These are phyloP conservation scores for Trematomus loennbergii DNA, from an alignment of 2,113 vertebrate species.

Conservation along the genomic window DNA sequence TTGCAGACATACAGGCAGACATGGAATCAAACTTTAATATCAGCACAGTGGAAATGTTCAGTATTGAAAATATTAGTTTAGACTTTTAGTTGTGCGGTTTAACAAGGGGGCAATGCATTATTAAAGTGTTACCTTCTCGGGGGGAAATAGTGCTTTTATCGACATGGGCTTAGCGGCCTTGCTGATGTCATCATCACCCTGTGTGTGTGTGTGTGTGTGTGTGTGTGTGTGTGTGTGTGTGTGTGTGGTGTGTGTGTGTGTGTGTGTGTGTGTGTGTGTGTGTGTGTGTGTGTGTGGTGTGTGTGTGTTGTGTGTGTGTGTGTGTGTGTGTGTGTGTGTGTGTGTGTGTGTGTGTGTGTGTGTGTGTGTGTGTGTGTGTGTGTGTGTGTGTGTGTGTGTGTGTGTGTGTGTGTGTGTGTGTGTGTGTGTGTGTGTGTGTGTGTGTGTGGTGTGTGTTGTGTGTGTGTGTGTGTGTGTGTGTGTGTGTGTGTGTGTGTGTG, in stretches of 20 bases:
- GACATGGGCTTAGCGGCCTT: slow-evolving; percentile 45
- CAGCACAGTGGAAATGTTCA: slow-evolving; percentile 21
- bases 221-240: slow-evolving; percentile 7
- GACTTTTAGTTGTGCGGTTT: slow-evolving; percentile 46
- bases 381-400: too few relatives aligned
- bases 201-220: slow-evolving; percentile 41
- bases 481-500: too few relatives aligned
- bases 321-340: too few relatives aligned
- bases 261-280: too few relatives aligned
- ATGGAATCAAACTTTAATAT: slow-evolving; percentile 25
- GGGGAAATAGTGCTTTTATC: slow-evolving; percentile 64
- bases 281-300: too few relatives aligned
- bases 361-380: too few relatives aligned
- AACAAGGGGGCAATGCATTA: slow-evolving; percentile 38
- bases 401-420: too few relatives aligned
- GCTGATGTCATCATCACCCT: slow-evolving; percentile 75
- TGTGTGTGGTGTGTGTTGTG: too few relatives aligned
- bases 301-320: too few relatives aligned
- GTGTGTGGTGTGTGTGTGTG: too few relatives aligned
- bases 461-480: slow-evolving; percentile 15
- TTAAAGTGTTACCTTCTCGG: slow-evolving; percentile 43
- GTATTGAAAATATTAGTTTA: slow-evolving; percentile 42
- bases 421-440: too few relatives aligned
- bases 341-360: too few relatives aligned
- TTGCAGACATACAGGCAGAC: slow-evolving; percentile 4